Conservation (phyloP, 2,797 vertebrate species). For the Tadarida brasiliensis region DNA sequence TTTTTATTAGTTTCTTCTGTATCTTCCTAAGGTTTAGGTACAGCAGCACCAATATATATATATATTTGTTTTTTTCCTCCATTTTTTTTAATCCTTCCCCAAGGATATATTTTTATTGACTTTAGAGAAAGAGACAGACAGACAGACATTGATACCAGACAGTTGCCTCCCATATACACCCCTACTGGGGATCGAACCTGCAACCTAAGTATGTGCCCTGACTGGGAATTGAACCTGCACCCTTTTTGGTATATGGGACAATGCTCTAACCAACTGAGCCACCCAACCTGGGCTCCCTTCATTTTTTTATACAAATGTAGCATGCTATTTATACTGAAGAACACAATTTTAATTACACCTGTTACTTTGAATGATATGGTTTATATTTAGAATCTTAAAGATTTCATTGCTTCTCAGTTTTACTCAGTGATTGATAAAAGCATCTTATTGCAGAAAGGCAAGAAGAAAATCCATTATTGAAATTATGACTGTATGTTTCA, state of each 20-base stretch:
- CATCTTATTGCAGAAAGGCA: conserved; percentile 10
- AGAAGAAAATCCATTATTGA: conserved; percentile 23
- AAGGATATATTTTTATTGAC: neutral
- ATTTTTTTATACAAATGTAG: neutral
- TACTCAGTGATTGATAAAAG: conserved; percentile 6
- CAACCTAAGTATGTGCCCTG: too few relatives aligned
- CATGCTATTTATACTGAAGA: conserved; percentile 32
- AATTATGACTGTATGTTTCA: conserved; percentile 36
- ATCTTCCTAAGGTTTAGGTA: neutral
- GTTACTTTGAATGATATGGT: neutral
- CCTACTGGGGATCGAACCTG: neutral
- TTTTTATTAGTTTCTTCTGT: conserved; percentile 13
- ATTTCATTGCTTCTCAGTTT: conserved; percentile 12
- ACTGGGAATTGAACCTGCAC: neutral
- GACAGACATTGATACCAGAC: neutral
- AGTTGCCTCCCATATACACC: neutral
- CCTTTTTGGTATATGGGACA: neutral
- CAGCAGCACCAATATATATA: neutral
- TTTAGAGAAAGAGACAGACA: neutral
- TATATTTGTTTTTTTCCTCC: neutral
- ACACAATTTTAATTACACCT: neutral
- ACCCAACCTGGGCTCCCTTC: neutral
- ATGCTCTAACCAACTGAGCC: neutral
- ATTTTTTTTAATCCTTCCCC: neutral
- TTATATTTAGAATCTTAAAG: conserved; percentile 53